Evolutionary conservation across 2,888 invertebrate species (phyloP), one percentile per base, ranked within the genome.

Genomic region (Torymus auratus): DNA sequence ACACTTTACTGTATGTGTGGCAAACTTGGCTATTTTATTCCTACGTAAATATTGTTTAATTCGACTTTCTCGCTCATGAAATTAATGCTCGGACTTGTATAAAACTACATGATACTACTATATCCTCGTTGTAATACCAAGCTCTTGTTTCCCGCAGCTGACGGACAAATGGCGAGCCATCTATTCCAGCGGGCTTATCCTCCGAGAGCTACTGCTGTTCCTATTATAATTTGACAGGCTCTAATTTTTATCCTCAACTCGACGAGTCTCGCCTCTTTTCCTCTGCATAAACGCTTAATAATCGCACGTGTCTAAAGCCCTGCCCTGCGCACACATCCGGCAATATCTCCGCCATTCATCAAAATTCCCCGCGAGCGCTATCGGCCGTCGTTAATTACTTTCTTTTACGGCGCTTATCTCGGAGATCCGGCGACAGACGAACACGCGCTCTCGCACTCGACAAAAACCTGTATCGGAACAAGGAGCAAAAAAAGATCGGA

Each of bases 381-480:
- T 53, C 68, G 3, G 11, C 20, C 14, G 23, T 52, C 11, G 53
- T 65, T 78, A 78, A 78, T 71, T 78, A 60, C 71, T 65, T 71
- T 70, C 55, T 58, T 70, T 60, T 20, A 10, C 64, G 14, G 3
- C 55, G 50, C 56, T 64, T 71, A 61, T 62, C 61, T 7, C 14
- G 7, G 14, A 52, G 61, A 23, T 41, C 20, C 61, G 14, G 13
- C 41, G 56, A 68, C 75, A 68, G 28, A 12, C 53, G 53, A 67
- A 69, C n/a, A 41, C n/a, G 17, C 61, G 15, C 12, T 12, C n/a
- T 13, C 2, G 2, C 12, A 14, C 17, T 64, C 20, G 50, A 52
- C 41, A 41, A 41, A 41, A 41, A 41, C 7, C 7, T 41, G 41
- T 41, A 28, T 13, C 7, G 4, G 2, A 2, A 5, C 1, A 5